These are phyloP conservation scores for Ctenopoma kingsleyae DNA, from an alignment of 2,797 vertebrate genomes.

Conservation along the genomic window DNA sequence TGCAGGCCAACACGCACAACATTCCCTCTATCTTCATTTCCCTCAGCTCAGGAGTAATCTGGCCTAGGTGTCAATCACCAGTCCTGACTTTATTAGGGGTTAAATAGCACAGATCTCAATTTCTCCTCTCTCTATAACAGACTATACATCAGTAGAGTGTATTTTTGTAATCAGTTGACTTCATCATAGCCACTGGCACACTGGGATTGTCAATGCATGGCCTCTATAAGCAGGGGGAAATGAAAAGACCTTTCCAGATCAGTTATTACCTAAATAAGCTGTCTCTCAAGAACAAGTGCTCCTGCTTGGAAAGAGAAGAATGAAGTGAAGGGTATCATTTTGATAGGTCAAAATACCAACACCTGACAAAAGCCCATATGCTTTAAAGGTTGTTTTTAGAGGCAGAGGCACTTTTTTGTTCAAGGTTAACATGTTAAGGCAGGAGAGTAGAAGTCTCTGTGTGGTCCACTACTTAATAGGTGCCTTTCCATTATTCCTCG, in stretches of 20 bases:
- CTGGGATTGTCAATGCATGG: conserved; percentile 40
- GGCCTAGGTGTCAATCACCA: conserved; percentile 55
- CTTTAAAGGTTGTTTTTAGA: conserved; percentile 38
- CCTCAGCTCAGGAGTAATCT: conserved; percentile 39
- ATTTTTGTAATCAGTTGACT: conserved; percentile 58
- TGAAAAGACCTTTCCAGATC: conserved; percentile 56
- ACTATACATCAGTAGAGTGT: conserved; percentile 22
- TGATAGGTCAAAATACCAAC: conserved; percentile 35
- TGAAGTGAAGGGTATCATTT: conserved; percentile 30
- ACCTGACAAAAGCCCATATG: conserved; percentile 34
- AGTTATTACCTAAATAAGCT: conserved; percentile 55
- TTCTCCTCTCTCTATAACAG: conserved; percentile 24
- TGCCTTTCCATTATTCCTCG: neutral
- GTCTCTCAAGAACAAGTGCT: conserved; percentile 30
- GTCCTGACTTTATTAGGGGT: conserved; percentile 59
- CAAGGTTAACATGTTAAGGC: conserved; percentile 55
- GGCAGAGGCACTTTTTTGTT: conserved; percentile 41
- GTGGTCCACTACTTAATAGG: conserved; percentile 35
- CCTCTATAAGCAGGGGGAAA: conserved; percentile 60
- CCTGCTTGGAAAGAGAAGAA: conserved; percentile 2
- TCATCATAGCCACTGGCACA: conserved; percentile 47
- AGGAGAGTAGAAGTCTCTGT: conserved; percentile 18
- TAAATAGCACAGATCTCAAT: conserved; percentile 61
- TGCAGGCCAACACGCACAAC: conserved; percentile 10
- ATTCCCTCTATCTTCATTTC: conserved; percentile 42